Conservation (phyloP, 2,888 invertebrate genomes). For the Amblyjoppa proteus region DNA sequence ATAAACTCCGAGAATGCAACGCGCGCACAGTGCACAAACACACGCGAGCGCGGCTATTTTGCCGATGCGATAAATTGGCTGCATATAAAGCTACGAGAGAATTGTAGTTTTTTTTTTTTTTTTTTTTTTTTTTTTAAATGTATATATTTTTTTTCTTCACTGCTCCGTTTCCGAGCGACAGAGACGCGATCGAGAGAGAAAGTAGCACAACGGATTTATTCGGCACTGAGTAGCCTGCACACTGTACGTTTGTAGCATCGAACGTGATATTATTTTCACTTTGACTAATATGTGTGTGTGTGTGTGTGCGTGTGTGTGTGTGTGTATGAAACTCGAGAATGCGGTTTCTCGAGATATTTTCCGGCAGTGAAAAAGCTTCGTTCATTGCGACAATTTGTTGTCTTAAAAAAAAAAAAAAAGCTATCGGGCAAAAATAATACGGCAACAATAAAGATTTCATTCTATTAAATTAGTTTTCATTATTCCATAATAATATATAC, state of each 20-base stretch:
- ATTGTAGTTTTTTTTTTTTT: not conserved
- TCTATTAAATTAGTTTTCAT: not conserved
- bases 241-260: not conserved
- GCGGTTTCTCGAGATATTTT: not conserved
- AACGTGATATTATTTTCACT: constrained; percentile 13
- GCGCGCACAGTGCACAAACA: constrained; percentile 19
- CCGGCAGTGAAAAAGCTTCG: not conserved
- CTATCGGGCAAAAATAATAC: not conserved
- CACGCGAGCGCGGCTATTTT: constrained; percentile 12
- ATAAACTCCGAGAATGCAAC: constrained; percentile 22
- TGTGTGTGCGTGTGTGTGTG: too few species aligned
- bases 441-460: too few species aligned
- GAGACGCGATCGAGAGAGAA: not conserved
- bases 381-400: not conserved
- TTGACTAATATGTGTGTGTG: not conserved
- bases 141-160: constrained; percentile 1
- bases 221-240: not conserved
- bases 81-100: not conserved
- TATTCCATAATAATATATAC: not conserved
- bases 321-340: not conserved
- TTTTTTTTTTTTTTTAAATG: not conserved
- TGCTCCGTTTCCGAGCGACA: not conserved
- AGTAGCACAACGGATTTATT: constrained; percentile 17
- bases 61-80: constrained; percentile 28
- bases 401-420: not conserved